phyloP scores from a whole-genome alignment of 2,888 invertebrate species.

The Carcina quercana region DNA sequence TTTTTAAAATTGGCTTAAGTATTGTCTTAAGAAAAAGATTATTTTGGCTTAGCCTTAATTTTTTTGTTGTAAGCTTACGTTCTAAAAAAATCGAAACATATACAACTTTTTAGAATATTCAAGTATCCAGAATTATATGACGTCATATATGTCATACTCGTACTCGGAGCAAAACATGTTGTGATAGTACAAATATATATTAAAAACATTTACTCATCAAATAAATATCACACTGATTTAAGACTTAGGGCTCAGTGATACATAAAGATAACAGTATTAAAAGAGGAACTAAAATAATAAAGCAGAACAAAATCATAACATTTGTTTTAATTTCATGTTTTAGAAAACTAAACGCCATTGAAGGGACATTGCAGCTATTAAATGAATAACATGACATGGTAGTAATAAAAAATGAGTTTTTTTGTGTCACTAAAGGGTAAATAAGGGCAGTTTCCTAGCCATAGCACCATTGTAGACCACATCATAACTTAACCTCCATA shows the following conservation, averaged over 20 bases:
- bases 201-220: slow-evolving; percentile 40
- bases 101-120: too few species aligned
- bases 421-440: too few species aligned
- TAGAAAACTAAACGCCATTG: too few species aligned
- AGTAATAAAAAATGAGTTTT: too few species aligned
- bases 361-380: too few species aligned
- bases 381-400: too few species aligned
- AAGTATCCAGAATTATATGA: slow-evolving; percentile 13
- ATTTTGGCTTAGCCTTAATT: slow-evolving; percentile 46
- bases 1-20: slow-evolving; percentile 44
- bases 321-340: too few species aligned
- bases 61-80: slow-evolving; percentile 39
- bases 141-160: slow-evolving; percentile 11
- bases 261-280: slow-evolving; percentile 51
- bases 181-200: slow-evolving; percentile 71
- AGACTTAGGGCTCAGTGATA: slow-evolving; percentile 30
- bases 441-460: too few species aligned
- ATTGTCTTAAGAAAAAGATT: slow-evolving; percentile 25
- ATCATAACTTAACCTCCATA: too few species aligned
- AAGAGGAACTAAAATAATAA: too few species aligned
- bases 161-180: slow-evolving; percentile 32
- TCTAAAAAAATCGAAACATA: slow-evolving; percentile 19
- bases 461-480: too few species aligned
- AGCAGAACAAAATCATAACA: too few species aligned
- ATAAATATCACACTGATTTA: slow-evolving; percentile 27